These are phyloP conservation scores for Ceyx erithaca DNA, from an alignment of 2,797 vertebrate species.

Conservation along the genomic window DNA sequence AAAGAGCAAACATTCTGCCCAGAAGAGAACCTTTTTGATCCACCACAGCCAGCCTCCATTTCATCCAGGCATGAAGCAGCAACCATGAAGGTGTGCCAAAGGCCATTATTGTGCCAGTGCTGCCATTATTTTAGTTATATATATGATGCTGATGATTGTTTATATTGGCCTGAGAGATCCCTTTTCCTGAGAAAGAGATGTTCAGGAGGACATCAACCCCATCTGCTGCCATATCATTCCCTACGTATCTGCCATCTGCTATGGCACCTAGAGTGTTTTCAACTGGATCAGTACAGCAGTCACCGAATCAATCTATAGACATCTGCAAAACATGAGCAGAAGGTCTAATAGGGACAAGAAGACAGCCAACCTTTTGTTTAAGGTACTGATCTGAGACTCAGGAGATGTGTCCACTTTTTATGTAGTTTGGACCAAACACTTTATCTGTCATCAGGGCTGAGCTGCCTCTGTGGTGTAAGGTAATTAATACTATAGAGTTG, in stretches of 20 bases:
- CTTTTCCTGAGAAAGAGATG: neutral
- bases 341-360: neutral
- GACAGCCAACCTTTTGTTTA: neutral
- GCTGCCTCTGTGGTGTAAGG: neutral
- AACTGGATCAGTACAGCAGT: neutral
- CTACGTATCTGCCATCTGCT: neutral
- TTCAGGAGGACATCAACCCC: fast-evolving
- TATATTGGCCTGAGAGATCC: neutral
- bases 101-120: neutral
- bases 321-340: neutral
- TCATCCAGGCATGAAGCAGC: neutral
- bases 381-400: neutral
- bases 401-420: neutral
- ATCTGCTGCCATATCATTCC: neutral
- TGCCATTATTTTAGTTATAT: neutral
- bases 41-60: neutral
- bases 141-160: fast-evolving
- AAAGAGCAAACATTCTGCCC: neutral
- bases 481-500: neutral
- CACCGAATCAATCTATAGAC: neutral
- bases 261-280: neutral
- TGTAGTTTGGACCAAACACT: neutral
- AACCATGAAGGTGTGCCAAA: neutral
- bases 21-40: neutral
- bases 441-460: neutral